Base-by-base conservation (phyloP, 2,113 vertebrate species). In the Chrysochloris asiatica region DNA sequence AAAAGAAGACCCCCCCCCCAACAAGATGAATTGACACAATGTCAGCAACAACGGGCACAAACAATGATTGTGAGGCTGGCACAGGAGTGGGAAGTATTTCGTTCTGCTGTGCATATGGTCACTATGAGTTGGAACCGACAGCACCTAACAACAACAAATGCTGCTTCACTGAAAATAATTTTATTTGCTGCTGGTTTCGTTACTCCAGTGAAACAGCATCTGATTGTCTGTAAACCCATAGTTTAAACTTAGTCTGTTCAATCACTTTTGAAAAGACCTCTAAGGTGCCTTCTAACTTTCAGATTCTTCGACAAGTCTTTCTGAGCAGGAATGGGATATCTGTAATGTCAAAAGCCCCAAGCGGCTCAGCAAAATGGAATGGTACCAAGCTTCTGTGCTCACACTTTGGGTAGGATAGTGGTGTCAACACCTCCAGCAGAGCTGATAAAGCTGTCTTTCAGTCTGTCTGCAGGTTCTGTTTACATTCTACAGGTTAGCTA, bases 321-420 rank as follows among this genome's bases (percentile, higher is more conserved):
- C 28, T 43, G 88, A 63, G 50, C 56, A 88, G 83, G 43, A 86
- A 69, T 4, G 82, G 85, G 61, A 73, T 95, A 95, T 95, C 92
- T 94, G 47, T 78, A 71, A 96, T 82, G 95, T 96, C 91, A 95
- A 95, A 95, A 93, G 87, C 88, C n/a, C 88, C 86, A 95, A 94
- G 80, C 86, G 92, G 88, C 88, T 95, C 79, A 72, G 65, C 45
- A 63, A 88, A 89, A 93, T 93, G 93, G 86, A 93, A 97, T 94
- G 90, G 93, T 86, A 97, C 95, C 95, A 97, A 94, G 78, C 77
- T 96, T 96, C 90, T 83, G 59, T 21, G 0, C 96, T 96, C 86
- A 95, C 92, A 59, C 63, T 47, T 82, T 91, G 93, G 85, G 86
- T 86, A 92, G 79, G 93, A 91, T 91, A 93, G 90, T 47, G 75